Evolutionary conservation across 2,113 vertebrate species (phyloP).

Genomic region (Eidolon helvum): DNA sequence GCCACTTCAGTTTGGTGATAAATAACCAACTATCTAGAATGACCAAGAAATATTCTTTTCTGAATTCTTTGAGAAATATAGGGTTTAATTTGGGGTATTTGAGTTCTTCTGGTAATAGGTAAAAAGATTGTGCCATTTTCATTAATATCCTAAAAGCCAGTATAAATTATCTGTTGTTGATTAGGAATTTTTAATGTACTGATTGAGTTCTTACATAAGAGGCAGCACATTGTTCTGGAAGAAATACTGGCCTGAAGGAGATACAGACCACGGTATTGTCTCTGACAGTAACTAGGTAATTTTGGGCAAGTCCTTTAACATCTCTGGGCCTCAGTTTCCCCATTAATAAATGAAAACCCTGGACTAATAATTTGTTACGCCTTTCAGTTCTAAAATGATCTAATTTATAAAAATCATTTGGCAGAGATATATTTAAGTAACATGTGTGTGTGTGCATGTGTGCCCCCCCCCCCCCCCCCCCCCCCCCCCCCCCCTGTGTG

Average conservation of each 20-base stretch:
- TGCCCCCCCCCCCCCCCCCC: too few relatives aligned
- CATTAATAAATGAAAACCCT: not conserved
- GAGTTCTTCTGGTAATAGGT: not conserved
- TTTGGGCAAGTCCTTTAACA: not conserved
- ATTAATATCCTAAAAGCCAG: not conserved
- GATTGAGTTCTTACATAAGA: not conserved
- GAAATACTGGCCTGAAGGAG: not conserved
- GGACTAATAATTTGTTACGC: not conserved
- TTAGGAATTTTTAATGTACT: not conserved
- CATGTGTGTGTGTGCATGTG: not conserved
- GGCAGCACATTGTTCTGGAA: not conserved
- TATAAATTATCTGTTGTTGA: not conserved
- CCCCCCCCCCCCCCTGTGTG: too few relatives aligned
- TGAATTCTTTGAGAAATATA: not conserved
- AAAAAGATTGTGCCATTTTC: not conserved
- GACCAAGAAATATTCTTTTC: not conserved
- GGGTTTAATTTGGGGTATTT: not conserved
- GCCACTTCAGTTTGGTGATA: constrained; percentile 39
- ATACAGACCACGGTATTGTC: rapidly evolving
- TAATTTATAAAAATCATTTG: not conserved
- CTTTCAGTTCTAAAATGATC: not conserved
- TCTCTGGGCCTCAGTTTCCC: not conserved
- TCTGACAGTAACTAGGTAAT: not conserved
- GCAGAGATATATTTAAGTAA: not conserved
- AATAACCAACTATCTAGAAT: not conserved